phyloP scores from a whole-genome alignment of 2,797 vertebrate genomes.

The Falco berigora region DNA sequence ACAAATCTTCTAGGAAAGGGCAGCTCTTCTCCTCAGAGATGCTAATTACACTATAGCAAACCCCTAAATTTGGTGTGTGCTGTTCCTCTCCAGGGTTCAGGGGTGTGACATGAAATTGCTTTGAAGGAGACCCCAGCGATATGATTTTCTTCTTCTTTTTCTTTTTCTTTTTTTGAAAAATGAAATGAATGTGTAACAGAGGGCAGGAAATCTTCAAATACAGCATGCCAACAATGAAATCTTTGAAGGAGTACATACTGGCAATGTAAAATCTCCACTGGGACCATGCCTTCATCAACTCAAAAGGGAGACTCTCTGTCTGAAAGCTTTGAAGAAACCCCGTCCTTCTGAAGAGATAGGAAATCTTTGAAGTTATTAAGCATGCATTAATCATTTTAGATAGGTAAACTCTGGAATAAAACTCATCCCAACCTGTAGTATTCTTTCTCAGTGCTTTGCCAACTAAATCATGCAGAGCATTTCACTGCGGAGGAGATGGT shows the following conservation, averaged over 20 bases:
- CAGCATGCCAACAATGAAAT: constrained; percentile 57
- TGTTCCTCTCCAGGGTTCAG: neutral
- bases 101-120: constrained; percentile 7
- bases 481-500: neutral
- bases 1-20: constrained; percentile 16
- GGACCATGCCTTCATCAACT: constrained; percentile 57
- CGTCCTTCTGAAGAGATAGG: constrained; percentile 39
- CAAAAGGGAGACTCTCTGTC: constrained; percentile 30
- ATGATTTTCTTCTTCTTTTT: neutral
- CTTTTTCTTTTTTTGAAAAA: neutral
- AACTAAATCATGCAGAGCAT: neutral
- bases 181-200: constrained; percentile 44
- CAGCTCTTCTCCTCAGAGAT: neutral
- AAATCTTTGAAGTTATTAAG: constrained; percentile 67
- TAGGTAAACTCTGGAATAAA: constrained; percentile 59
- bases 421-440: neutral
- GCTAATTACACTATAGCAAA: constrained; percentile 37
- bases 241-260: constrained; percentile 53
- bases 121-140: constrained; percentile 47
- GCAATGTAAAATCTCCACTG: constrained; percentile 42
- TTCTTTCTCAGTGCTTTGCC: neutral
- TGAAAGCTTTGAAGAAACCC: constrained; percentile 63
- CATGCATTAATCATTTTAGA: constrained; percentile 60
- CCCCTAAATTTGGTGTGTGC: neutral
- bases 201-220: constrained; percentile 60